Evolutionary conservation across 2,797 vertebrate genomes (phyloP).

Genomic region (Coregonus suidteri): DNA sequence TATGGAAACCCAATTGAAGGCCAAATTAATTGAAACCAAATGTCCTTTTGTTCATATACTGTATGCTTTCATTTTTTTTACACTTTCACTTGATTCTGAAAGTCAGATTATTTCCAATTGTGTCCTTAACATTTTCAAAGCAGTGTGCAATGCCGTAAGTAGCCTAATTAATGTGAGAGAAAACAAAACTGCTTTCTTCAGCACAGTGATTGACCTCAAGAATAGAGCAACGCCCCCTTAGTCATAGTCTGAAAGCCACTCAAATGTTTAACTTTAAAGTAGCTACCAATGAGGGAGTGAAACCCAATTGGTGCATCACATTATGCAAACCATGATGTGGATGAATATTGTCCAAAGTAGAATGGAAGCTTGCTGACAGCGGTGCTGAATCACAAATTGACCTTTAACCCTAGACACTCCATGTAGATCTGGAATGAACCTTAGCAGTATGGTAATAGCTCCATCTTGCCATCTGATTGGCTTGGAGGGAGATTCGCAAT

Average conservation of each 20-base stretch:
- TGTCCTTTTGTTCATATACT: not conserved
- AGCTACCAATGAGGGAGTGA: too few relatives aligned
- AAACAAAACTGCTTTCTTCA: not conserved
- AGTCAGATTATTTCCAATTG: constrained; percentile 1
- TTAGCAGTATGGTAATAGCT: too few relatives aligned
- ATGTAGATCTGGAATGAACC: not conserved
- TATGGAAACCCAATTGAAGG: constrained; percentile 2
- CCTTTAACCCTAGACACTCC: not conserved
- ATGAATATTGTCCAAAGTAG: not conserved
- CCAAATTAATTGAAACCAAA: constrained; percentile 11
- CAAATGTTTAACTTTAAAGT: too few relatives aligned
- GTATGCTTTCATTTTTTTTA: not conserved
- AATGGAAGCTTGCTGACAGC: not conserved
- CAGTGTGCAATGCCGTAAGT: not conserved
- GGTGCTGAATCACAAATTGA: not conserved
- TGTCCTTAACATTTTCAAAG: constrained; percentile 41
- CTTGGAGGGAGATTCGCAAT: too few relatives aligned
- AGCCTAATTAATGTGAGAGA: not conserved
- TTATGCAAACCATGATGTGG: not conserved
- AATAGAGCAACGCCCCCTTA: not conserved
- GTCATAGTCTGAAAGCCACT: not conserved
- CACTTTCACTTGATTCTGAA: not conserved
- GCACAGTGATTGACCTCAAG: not conserved
- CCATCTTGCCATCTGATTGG: too few relatives aligned
- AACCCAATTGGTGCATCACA: too few relatives aligned